These are phyloP conservation scores for Gisinianus flammeolus DNA, from an alignment of 2,888 invertebrate genomes.

Conservation along the genomic window DNA sequence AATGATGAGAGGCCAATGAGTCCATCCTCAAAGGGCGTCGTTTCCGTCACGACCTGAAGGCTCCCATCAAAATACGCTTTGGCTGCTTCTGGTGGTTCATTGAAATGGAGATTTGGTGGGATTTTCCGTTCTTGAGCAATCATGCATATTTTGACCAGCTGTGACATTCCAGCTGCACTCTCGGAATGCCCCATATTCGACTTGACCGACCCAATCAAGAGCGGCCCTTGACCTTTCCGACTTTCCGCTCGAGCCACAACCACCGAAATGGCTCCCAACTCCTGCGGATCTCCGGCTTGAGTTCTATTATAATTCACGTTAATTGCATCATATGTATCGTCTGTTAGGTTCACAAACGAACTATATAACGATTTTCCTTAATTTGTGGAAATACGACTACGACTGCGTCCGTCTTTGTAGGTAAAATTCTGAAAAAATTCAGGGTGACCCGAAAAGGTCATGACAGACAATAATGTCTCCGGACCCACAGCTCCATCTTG, in stretches of 20 bases:
- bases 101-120: not conserved
- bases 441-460: too few species aligned
- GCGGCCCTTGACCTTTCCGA: slow-evolving; percentile 64
- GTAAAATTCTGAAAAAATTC: too few species aligned
- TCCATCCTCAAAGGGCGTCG: slow-evolving; percentile 63
- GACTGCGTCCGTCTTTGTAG: too few species aligned
- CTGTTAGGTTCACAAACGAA: too few species aligned
- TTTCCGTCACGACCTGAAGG: slow-evolving; percentile 71
- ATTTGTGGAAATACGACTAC: too few species aligned
- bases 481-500: too few species aligned
- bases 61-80: not conserved
- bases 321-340: not conserved
- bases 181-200: slow-evolving; percentile 95
- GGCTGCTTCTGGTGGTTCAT: not conserved
- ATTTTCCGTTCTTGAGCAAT: not conserved
- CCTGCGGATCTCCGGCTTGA: not conserved
- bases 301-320: too few species aligned
- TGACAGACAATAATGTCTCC: too few species aligned
- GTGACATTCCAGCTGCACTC: slow-evolving; percentile 72
- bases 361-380: too few species aligned
- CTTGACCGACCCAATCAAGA: slow-evolving; percentile 93
- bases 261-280: not conserved
- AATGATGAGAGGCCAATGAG: too few species aligned
- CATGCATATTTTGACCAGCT: slow-evolving; percentile 50
- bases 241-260: not conserved